A percentile compares a stretch with the other conserved stretches of the same genome.
These are phyloP conservation scores for Cricetomys ansorgei DNA, from an alignment of 2,113 vertebrate genomes.

Conservation along the genomic window DNA sequence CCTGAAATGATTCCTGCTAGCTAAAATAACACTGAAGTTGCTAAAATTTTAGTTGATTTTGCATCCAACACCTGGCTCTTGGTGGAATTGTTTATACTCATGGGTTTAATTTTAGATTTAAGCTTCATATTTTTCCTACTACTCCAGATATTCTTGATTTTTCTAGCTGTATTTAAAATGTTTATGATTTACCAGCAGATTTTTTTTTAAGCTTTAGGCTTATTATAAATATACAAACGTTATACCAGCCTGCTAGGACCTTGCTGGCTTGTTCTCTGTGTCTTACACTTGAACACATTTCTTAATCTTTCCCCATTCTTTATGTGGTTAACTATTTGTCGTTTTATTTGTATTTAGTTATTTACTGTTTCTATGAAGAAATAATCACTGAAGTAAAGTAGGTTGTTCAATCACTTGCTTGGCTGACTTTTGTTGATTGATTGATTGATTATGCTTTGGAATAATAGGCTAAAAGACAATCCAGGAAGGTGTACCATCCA, in stretches of 20 bases:
- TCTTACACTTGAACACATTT: neutral
- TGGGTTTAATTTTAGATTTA: constrained; percentile 81
- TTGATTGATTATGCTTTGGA: neutral
- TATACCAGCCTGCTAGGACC: neutral
- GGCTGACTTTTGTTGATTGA: neutral
- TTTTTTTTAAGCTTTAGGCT: constrained; percentile 40
- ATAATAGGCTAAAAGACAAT: neutral
- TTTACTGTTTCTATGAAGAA: neutral
- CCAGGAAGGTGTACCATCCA: neutral
- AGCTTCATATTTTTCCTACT: constrained; percentile 79
- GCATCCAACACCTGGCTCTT: constrained; percentile 80
- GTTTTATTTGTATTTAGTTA: neutral
- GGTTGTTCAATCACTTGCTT: neutral
- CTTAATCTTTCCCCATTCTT: neutral
- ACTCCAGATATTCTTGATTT: constrained; percentile 77
- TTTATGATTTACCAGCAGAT: constrained; percentile 73
- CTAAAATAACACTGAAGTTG: constrained; percentile 79
- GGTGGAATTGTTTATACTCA: constrained; percentile 81
- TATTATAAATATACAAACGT: constrained; percentile 63
- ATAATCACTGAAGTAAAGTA: neutral
- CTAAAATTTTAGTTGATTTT: constrained; percentile 78
- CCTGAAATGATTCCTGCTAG: constrained; percentile 73
- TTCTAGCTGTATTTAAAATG: constrained; percentile 71
- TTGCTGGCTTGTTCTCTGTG: neutral
- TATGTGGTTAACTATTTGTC: neutral